Evolutionary conservation across 2,888 invertebrate species (phyloP), one percentile per base, ranked within the genome.

Genomic region (Heliconius ethilla): DNA sequence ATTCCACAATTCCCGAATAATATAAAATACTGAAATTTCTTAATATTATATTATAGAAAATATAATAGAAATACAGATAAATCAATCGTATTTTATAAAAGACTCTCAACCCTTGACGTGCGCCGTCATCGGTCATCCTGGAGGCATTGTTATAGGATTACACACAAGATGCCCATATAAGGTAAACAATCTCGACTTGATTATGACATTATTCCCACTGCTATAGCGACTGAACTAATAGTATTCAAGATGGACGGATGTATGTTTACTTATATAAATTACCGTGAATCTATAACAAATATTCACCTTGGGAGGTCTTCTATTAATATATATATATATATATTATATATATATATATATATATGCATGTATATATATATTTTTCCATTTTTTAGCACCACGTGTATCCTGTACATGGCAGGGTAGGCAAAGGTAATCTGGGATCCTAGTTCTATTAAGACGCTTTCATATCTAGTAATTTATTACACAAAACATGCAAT

Each of bases 51-150:
- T 33, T 33, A 33, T 33, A 40, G 0, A 40, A 40, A 40, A 40
- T 40, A 40, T 40, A 40, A 51, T 22, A 22, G 51, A 51, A 22
- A 51, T 51, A 22, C 51, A 22, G 18, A 51, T 22, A 63, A 15
- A 63, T 18, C 18, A 70, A 77, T 81, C 83, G 82, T 75, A 10
- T 4, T 1, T n/a, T 81, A 7, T 83, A 82, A 85, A 81, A 29
- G 27, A n/a, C 75, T 69, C 45, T 76, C 80, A 87, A 85, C 87
- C 86, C 87, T 88, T 86, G 82, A 83, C 82, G 82, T 72, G 82
- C 77, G 81, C 76, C 81, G 82, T 83, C 86, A 89, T 89, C 88
- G 86, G 86, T 89, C 89, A 88, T 86, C 86, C 82, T 84, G 83
- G 86, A 81, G 83, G 79, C 79, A 83, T 85, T 85, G 85, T 86